Percentiles rank a stretch among this genome's conserved stretches.
Evolutionary conservation across 2,113 vertebrate genomes (phyloP).

Genomic region (Brachirus orientalis): DNA sequence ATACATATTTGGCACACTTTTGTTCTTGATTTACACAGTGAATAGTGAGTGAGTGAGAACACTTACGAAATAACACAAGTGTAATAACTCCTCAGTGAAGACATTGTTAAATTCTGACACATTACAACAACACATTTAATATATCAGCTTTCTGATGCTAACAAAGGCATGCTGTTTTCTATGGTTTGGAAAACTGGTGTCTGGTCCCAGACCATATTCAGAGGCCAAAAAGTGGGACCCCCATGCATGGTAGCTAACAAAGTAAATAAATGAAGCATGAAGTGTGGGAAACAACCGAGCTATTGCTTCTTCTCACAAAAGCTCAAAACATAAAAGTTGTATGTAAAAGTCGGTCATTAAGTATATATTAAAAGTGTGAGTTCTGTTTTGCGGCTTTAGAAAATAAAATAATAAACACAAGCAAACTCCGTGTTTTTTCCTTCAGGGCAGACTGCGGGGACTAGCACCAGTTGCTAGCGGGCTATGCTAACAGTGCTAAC

Average conservation of each 20-base stretch:
- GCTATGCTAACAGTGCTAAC: conserved; percentile 68
- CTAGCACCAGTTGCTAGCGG: conserved; percentile 41
- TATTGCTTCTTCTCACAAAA: neutral
- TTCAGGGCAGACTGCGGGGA: conserved; percentile 8
- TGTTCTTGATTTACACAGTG: no score
- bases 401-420: conserved; percentile 9
- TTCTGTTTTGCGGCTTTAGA: no score
- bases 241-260: conserved; percentile 56
- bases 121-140: no score
- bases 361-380: no score
- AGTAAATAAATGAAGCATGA: conserved; percentile 60
- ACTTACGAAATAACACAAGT: no score
- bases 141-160: neutral
- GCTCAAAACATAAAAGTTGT: neutral
- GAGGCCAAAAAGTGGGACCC: conserved; percentile 57
- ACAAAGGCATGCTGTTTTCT: neutral
- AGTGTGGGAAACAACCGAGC: conserved; percentile 11
- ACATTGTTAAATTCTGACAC: no score
- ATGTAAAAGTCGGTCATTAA: neutral
- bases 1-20: no score
- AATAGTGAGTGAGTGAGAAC: no score
- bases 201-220: conserved; percentile 19
- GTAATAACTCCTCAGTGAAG: no score
- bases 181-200: neutral
- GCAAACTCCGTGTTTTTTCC: conserved; percentile 31